Conservation (phyloP, 2,888 invertebrate species). For the Aleiodes testaceus region DNA sequence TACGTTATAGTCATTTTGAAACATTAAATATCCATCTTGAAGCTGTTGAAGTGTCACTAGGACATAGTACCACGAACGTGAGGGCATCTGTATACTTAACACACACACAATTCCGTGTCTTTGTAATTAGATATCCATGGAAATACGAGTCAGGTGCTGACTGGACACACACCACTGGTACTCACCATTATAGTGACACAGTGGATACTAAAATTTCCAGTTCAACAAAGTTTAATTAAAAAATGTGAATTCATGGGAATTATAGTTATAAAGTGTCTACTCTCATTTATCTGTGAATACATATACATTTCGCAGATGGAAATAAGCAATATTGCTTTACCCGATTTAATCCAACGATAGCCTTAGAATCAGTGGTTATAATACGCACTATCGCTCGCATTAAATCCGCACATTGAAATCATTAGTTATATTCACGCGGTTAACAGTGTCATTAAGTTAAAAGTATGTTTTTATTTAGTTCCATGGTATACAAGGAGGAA, state of each 20-base stretch:
- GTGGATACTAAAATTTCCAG: slow-evolving; percentile 33
- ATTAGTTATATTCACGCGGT: slow-evolving; percentile 30
- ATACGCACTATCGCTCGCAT: slow-evolving; percentile 31
- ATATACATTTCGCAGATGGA: slow-evolving; percentile 9
- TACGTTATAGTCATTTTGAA: slow-evolving; percentile 10
- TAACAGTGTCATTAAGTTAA: slow-evolving; percentile 18
- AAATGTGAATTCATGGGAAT: not conserved
- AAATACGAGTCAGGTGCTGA: slow-evolving; percentile 62
- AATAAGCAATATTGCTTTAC: slow-evolving; percentile 52
- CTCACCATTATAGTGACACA: slow-evolving; percentile 44
- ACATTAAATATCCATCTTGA: slow-evolving; percentile 17
- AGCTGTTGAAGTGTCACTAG: slow-evolving; percentile 38
- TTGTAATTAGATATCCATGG: slow-evolving; percentile 70
- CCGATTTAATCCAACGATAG: slow-evolving; percentile 29
- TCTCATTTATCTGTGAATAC: slow-evolving; percentile 4
- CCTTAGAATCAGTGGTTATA: slow-evolving; percentile 8
- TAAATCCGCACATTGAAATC: slow-evolving; percentile 24
- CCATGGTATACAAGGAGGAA: too few species aligned
- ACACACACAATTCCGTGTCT: slow-evolving; percentile 37
- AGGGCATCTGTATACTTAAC: slow-evolving; percentile 58
- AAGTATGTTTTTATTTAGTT: slow-evolving; percentile 11
- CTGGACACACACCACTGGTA: slow-evolving; percentile 48
- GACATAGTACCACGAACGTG: slow-evolving; percentile 49
- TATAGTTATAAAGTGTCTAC: not conserved
- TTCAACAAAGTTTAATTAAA: slow-evolving; percentile 15